These are phyloP conservation scores for Alentia gelatinosa DNA, from an alignment of 2,888 invertebrate species.

Conservation along the genomic window DNA sequence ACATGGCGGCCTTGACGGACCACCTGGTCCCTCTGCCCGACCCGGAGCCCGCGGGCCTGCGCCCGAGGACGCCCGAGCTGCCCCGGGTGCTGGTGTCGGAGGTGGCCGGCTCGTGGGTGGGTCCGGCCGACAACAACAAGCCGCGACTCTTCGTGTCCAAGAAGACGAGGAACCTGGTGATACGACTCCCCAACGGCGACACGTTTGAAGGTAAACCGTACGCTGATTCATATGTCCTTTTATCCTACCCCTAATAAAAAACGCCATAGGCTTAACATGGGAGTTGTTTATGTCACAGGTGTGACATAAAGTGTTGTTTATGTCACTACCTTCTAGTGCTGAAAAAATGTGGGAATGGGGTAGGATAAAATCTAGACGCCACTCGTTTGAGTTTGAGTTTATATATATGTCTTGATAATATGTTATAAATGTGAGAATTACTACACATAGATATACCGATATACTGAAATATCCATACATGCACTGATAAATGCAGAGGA, in stretches of 20 bases:
- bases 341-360: too few relatives aligned
- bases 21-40: not conserved
- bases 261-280: too few relatives aligned
- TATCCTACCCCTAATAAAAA: too few relatives aligned
- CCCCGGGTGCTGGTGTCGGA: not conserved
- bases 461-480: too few relatives aligned
- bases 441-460: too few relatives aligned
- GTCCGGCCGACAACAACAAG: not conserved
- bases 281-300: too few relatives aligned
- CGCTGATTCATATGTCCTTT: not conserved
- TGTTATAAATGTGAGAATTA: too few relatives aligned
- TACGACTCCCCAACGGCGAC: conserved; percentile 47
- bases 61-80: not conserved
- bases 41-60: not conserved
- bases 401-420: too few relatives aligned
- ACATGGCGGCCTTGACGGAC: not conserved
- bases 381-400: not conserved
- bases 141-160: conserved; percentile 51
- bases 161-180: conserved; percentile 43
- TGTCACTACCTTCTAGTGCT: too few relatives aligned
- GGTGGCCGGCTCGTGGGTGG: not conserved
- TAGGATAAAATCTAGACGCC: too few relatives aligned
- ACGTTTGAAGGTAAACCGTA: conserved; percentile 50
- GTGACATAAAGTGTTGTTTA: too few relatives aligned
- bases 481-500: too few relatives aligned